phyloP scores from a whole-genome alignment of 2,113 vertebrate species.

The Psittacula cyanocephala region DNA sequence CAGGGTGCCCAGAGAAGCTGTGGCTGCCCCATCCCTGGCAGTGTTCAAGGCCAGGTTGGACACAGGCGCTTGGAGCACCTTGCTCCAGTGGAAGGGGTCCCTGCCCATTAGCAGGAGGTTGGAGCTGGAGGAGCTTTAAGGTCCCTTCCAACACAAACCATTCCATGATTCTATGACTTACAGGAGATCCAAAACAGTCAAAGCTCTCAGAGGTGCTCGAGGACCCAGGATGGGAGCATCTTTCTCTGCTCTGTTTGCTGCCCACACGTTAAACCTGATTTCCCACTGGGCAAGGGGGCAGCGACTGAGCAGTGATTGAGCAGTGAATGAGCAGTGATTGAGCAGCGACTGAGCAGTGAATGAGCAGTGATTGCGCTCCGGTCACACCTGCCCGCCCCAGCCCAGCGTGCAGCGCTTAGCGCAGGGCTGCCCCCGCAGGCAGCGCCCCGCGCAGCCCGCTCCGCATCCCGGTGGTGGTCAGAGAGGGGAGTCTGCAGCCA shows the following conservation, averaged over 20 bases:
- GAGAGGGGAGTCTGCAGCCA: rapidly evolving
- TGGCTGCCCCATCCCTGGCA: neutral
- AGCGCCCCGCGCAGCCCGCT: neutral
- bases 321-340: no score
- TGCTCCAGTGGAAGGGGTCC: neutral
- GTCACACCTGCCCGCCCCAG: neutral
- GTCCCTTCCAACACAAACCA: neutral
- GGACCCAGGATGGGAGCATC: neutral
- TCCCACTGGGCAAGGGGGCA: neutral
- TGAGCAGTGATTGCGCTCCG: no score
- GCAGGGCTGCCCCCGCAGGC: neutral
- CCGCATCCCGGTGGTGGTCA: neutral
- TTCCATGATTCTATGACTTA: neutral
- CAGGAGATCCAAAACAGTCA: neutral
- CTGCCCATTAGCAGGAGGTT: neutral
- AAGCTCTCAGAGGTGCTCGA: neutral
- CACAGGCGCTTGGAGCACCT: neutral
- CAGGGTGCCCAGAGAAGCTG: no score
- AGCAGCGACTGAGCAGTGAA: no score
- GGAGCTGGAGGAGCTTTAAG: neutral
- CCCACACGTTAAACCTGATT: neutral
- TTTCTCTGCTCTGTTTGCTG: neutral
- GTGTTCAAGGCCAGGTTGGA: neutral
- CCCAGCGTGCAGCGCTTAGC: neutral
- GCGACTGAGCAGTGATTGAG: no score